Percentiles rank a stretch among this genome's conserved stretches.
These are phyloP conservation scores for Leucophenga varia DNA, from an alignment of 1,140 invertebrate genomes.

Conservation along the genomic window DNA sequence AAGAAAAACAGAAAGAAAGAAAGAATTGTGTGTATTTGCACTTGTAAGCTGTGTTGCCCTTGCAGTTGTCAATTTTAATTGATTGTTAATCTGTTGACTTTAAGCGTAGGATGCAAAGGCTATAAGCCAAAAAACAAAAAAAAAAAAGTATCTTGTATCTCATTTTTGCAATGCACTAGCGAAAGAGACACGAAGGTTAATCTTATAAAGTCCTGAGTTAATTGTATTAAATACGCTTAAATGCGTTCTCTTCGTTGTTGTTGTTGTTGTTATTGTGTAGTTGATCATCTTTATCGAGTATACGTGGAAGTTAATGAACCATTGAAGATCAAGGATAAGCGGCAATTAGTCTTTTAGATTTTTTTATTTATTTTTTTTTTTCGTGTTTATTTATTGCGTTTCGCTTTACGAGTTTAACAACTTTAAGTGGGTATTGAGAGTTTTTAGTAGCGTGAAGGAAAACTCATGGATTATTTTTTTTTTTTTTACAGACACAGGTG, in stretches of 20 bases:
- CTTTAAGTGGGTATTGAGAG: too few species aligned
- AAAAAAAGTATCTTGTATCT: too few species aligned
- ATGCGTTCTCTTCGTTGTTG: slow-evolving; percentile 27
- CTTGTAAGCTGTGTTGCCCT: slow-evolving; percentile 5
- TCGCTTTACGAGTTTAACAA: too few species aligned
- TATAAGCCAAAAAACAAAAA: too few species aligned
- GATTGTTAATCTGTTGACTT: slow-evolving; percentile 54
- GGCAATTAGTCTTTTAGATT: slow-evolving; percentile 51
- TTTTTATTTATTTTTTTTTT: slow-evolving; percentile 24
- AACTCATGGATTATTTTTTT: too few species aligned
- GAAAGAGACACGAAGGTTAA: too few species aligned
- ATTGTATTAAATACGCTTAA: slow-evolving; percentile 52
- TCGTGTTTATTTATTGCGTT: slow-evolving; percentile 22
- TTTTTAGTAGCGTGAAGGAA: too few species aligned
- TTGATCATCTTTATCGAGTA: neutral
- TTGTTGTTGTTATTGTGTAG: slow-evolving; percentile 3
- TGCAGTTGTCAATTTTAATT: slow-evolving; percentile 52
- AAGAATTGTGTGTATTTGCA: neutral
- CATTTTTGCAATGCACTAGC: too few species aligned
- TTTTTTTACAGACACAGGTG: too few species aligned
- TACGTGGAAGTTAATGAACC: slow-evolving; percentile 43
- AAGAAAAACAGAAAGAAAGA: too few species aligned
- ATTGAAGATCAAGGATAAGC: slow-evolving; percentile 54
- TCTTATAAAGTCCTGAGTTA: slow-evolving; percentile 47
- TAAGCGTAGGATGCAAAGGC: too few species aligned